A percentile compares a stretch with the other conserved stretches of the same genome.
Conservation (phyloP, 2,113 vertebrate genomes). For the Diadophis punctatus region DNA sequence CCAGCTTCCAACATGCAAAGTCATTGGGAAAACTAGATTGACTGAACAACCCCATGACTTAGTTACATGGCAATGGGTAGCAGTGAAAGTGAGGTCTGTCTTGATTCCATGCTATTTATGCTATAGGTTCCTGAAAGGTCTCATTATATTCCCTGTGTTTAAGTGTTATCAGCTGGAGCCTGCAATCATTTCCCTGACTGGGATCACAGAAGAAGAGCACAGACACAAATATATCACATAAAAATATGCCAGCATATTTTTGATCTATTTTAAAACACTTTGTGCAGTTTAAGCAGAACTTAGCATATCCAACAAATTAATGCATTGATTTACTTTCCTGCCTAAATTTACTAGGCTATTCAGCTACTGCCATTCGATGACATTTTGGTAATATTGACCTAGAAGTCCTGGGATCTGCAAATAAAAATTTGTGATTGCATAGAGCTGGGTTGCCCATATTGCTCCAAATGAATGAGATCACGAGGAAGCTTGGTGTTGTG, state of each 20-base stretch:
- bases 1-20: not conserved
- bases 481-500: not conserved
- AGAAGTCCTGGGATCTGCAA: not conserved
- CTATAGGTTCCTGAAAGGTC: not conserved
- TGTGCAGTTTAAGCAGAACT: not conserved
- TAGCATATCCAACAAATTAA: not conserved
- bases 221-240: not conserved
- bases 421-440: not conserved
- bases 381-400: not conserved
- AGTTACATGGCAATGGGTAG: not conserved
- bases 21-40: not conserved
- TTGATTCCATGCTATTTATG: not conserved
- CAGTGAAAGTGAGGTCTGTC: not conserved
- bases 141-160: not conserved
- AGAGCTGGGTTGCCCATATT: not conserved
- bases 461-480: not conserved
- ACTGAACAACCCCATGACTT: not conserved
- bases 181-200: not conserved
- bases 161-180: not conserved
- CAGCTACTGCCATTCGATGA: not conserved
- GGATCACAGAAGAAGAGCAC: not conserved
- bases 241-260: not conserved
- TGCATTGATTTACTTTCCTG: not conserved
- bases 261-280: not conserved
- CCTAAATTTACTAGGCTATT: not conserved